Conservation (phyloP, 1,140 invertebrate species). For the Pogonomyrmex barbatus region DNA sequence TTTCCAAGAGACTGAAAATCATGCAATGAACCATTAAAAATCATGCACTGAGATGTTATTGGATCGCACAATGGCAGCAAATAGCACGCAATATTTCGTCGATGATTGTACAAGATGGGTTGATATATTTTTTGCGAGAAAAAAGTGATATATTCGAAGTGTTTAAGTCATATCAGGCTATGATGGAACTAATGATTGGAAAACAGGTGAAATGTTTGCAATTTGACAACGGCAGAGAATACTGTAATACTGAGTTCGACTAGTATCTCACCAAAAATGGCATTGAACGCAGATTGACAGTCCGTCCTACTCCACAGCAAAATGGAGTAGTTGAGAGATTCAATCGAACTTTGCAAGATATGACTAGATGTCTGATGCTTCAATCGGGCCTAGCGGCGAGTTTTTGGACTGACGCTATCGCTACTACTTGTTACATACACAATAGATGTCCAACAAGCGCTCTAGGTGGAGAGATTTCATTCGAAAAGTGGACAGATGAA, state of each 20-base stretch:
- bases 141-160: neutral
- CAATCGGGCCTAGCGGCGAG: neutral
- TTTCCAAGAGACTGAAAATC: neutral
- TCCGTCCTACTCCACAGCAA: neutral
- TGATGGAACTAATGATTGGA: neutral
- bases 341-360: neutral
- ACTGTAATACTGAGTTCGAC: neutral
- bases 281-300: neutral
- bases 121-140: neutral
- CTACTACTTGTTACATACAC: neutral
- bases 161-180: neutral
- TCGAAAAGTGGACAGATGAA: neutral
- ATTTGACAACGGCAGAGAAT: neutral
- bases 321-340: neutral
- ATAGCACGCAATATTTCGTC: neutral
- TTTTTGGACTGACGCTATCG: neutral
- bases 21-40: neutral
- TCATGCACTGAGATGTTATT: neutral
- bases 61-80: neutral
- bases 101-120: neutral
- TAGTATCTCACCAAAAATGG: neutral
- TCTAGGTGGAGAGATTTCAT: neutral
- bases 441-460: neutral
- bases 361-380: neutral
- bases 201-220: neutral